Evolutionary conservation across 2,113 vertebrate genomes (phyloP).

Genomic region (Menura novaehollandiae): DNA sequence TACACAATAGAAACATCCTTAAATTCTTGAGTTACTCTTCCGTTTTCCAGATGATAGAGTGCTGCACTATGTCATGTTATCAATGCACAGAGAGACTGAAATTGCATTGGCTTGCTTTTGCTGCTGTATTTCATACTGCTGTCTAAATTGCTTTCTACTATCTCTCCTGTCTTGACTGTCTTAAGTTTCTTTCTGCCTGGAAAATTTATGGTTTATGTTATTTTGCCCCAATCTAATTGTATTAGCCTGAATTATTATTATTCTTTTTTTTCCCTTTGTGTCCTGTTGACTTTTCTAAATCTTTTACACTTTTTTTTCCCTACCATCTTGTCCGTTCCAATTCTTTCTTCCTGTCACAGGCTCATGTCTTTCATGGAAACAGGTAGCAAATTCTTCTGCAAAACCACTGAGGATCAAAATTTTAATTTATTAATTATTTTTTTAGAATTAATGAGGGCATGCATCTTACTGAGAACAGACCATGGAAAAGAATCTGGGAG

Average conservation of each 20-base stretch:
- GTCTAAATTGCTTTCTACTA: slow-evolving; percentile 29
- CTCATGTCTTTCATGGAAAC: neutral
- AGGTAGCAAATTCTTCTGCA: neutral
- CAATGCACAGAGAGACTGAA: neutral
- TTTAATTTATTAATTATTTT: neutral
- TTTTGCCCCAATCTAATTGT: neutral
- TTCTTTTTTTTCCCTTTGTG: accelerated
- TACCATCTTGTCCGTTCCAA: neutral
- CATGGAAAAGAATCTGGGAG: neutral
- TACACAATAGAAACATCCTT: neutral
- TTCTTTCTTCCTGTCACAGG: neutral
- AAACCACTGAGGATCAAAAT: neutral
- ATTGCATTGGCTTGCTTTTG: slow-evolving; percentile 14
- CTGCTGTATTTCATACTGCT: neutral
- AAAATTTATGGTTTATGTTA: neutral
- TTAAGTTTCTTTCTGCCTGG: neutral
- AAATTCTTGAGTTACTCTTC: neutral
- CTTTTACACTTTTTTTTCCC: accelerated
- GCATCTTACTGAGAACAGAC: neutral
- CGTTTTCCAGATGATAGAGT: neutral
- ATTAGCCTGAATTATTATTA: neutral
- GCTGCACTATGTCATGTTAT: neutral
- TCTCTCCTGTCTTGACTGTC: neutral
- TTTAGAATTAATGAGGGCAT: neutral
- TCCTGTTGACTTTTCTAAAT: neutral